phyloP scores from a whole-genome alignment of 2,113 vertebrate genomes.

The Platichthys flesus region DNA sequence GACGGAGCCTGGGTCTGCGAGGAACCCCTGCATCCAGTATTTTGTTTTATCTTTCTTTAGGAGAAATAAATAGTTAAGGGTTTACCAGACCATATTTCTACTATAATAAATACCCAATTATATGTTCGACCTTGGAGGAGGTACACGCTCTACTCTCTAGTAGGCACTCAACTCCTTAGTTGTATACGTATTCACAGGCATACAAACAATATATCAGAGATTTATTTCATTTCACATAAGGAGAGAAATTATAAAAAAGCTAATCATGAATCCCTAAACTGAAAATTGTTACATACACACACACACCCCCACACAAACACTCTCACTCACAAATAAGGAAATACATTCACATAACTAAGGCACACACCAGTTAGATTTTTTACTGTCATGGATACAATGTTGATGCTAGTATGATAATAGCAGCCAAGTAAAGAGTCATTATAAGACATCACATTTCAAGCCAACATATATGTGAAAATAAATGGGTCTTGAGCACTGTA shows the following conservation, averaged over 20 bases:
- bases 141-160: too few species aligned
- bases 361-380: constrained; percentile 60
- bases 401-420: background rate
- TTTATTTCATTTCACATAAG: constrained; percentile 33
- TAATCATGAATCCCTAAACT: constrained; percentile 8
- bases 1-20: background rate
- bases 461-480: constrained; percentile 6
- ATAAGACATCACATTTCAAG: background rate
- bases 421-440: constrained; percentile 13
- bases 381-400: constrained; percentile 25
- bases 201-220: constrained; percentile 13
- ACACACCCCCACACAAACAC: background rate
- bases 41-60: background rate
- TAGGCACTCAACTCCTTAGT: background rate
- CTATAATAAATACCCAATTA: too few species aligned
- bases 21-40: background rate
- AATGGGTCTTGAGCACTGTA: constrained; percentile 12
- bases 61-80: background rate
- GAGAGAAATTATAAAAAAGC: constrained; percentile 34
- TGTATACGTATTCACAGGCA: constrained; percentile 1
- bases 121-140: too few species aligned
- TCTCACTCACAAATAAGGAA: background rate
- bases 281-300: background rate
- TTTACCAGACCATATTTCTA: too few species aligned
- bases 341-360: constrained; percentile 65